Conservation (phyloP, 2,113 vertebrate species). For the Genyomyrus donnyi region DNA sequence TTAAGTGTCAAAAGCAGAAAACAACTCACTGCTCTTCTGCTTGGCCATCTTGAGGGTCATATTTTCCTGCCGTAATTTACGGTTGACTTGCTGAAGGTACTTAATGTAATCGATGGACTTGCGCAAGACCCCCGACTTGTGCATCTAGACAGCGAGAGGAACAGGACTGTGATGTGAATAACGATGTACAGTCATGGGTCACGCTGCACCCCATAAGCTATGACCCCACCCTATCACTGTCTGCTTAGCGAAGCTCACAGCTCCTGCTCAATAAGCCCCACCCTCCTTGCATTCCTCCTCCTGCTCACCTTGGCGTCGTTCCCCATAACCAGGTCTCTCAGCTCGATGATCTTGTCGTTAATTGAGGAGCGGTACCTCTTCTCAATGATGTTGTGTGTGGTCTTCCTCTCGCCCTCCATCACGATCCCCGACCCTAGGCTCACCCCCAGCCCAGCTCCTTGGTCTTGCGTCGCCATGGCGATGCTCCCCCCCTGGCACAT, state of each 20-base stretch:
- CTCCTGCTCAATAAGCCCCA: neutral
- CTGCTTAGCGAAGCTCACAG: neutral
- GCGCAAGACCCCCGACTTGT: slow-evolving; percentile 89
- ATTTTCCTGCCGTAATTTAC: slow-evolving; percentile 94
- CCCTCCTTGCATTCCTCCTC: neutral
- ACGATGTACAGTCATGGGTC: neutral
- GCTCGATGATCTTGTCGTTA: slow-evolving; percentile 94
- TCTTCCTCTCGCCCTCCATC: slow-evolving; percentile 91
- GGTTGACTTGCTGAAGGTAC: slow-evolving; percentile 89
- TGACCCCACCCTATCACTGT: neutral
- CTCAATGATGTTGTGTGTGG: slow-evolving; percentile 97
- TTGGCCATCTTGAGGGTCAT: slow-evolving; percentile 86
- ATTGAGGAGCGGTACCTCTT: slow-evolving; percentile 95
- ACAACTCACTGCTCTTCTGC: slow-evolving; percentile 88
- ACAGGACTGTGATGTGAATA: neutral
- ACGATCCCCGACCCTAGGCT: slow-evolving; percentile 59
- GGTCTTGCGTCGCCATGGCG: slow-evolving; percentile 56
- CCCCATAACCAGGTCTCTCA: slow-evolving; percentile 93
- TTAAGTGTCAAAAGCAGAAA: neutral
- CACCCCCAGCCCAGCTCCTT: slow-evolving; percentile 28
- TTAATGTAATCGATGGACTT: slow-evolving; percentile 98
- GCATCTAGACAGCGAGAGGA: slow-evolving; percentile 65
- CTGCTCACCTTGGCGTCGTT: slow-evolving; percentile 82
- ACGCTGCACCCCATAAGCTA: neutral
- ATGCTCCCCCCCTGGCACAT: slow-evolving; percentile 63